Conservation (phyloP, 2,113 vertebrate genomes). For the Corythornis madagascariensis region DNA sequence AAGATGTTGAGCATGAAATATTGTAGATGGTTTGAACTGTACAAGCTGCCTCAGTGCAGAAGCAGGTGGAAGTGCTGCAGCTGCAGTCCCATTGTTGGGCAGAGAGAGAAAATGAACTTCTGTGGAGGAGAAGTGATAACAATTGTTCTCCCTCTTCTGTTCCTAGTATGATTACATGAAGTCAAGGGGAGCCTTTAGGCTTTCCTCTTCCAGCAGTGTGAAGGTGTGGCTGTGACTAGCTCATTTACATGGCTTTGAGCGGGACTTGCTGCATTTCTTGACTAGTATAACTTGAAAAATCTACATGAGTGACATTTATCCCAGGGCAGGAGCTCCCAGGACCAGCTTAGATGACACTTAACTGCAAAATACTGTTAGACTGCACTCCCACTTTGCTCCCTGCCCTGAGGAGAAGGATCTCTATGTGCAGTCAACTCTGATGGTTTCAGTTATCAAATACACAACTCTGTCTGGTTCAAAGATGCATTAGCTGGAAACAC, state of each 20-base stretch:
- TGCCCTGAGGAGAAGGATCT: not conserved
- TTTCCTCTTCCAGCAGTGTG: no score
- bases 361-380: not conserved
- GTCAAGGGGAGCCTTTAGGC: no score
- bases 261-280: not conserved
- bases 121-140: no score
- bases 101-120: no score
- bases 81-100: no score
- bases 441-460: slow-evolving; percentile 15
- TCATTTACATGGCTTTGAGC: not conserved
- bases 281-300: not conserved
- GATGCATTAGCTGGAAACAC: not conserved
- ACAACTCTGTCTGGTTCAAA: not conserved
- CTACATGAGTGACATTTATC: not conserved
- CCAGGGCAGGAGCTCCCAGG: not conserved
- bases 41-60: no score
- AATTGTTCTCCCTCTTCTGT: no score
- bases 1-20: no score
- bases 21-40: no score
- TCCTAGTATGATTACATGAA: no score
- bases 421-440: not conserved
- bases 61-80: no score
- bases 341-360: not conserved
- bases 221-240: no score
- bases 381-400: not conserved